Evolutionary conservation across 2,888 invertebrate genomes (phyloP), one percentile per base, ranked within the genome.

Genomic region (Icerya purchasi): DNA sequence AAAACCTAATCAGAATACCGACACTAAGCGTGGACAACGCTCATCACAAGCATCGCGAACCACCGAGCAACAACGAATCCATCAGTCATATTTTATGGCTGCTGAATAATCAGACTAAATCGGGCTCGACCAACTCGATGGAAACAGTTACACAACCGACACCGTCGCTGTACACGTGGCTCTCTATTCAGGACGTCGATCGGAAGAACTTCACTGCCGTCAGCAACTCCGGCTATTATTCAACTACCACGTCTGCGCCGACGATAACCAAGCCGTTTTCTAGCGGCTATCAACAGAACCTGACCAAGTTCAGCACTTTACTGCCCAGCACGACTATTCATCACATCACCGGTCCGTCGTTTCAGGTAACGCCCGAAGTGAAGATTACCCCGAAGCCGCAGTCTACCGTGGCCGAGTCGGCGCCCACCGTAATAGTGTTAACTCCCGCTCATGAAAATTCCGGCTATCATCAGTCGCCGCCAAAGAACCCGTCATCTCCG

Each of bases 391-490:
- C 65, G 2, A 66, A 65, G 36, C 66, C 67, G 2, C 61, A 60
- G 55, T 14, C 61, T 20, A 36, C 53, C 57, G 51, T 23, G 14
- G 21, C 56, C 22, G 62, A 62, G 5, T 60, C 61, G 5, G 60
- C 62, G n/a, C 79, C 79, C 0, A 79, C 79, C 0, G 73, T 79
- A 2, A 79, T 79, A n/a, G 78, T 79, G 5, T 68, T 79, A 1
- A 76, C 77, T 1, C 76, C 78, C 14, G 62, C 65, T 1, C 50
- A 59, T 57, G 60, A 62, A 23, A 60, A 56, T 5, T 55, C 23
- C 52, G 22, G 57, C 19, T 50, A n/a, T 18, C 56, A 52, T 20
- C 58, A 53, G 23, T 3, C 50, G 3, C 24, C 54, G 22, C 25
- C 24, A 22, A 62, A 60, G 54, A 53, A 58, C 51, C 56, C 61